Evolutionary conservation across 2,888 invertebrate species (phyloP).

Genomic region (Spisula solida): DNA sequence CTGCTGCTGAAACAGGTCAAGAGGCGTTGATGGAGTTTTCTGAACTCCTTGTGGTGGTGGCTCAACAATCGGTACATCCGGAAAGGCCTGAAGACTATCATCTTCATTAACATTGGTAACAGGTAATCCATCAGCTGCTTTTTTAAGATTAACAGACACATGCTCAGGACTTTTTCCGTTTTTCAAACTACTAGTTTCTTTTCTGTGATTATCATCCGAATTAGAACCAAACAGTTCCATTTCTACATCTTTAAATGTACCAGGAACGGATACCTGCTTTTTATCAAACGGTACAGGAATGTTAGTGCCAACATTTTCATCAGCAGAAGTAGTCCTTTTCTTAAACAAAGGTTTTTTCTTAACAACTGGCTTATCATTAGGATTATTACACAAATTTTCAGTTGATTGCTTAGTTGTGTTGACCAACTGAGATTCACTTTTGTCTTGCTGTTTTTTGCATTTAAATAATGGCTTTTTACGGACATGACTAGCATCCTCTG

Average conservation of each 20-base stretch:
- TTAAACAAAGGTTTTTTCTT: constrained; percentile 57
- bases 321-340: constrained; percentile 41
- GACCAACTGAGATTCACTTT: constrained; percentile 3
- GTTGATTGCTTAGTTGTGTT: background rate
- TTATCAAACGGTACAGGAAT: constrained; percentile 50
- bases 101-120: constrained; percentile 46
- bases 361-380: background rate
- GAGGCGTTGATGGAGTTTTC: constrained; percentile 40
- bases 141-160: constrained; percentile 3
- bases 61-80: constrained; percentile 1
- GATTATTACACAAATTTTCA: background rate
- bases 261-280: constrained; percentile 42
- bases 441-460: constrained; percentile 26
- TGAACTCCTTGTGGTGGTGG: constrained; percentile 23
- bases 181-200: background rate
- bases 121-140: background rate
- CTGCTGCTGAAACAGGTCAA: constrained; percentile 68
- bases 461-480: constrained; percentile 54
- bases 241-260: background rate
- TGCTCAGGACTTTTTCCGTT: background rate
- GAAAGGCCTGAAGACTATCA: constrained; percentile 51
- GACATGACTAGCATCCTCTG: constrained; percentile 4
- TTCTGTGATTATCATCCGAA: background rate
- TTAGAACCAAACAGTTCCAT: background rate
- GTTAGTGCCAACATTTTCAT: constrained; percentile 10